Evolutionary conservation across 53 echinoderm and acorn worm species (phyloP).

Genomic region (Henricia sp.): DNA sequence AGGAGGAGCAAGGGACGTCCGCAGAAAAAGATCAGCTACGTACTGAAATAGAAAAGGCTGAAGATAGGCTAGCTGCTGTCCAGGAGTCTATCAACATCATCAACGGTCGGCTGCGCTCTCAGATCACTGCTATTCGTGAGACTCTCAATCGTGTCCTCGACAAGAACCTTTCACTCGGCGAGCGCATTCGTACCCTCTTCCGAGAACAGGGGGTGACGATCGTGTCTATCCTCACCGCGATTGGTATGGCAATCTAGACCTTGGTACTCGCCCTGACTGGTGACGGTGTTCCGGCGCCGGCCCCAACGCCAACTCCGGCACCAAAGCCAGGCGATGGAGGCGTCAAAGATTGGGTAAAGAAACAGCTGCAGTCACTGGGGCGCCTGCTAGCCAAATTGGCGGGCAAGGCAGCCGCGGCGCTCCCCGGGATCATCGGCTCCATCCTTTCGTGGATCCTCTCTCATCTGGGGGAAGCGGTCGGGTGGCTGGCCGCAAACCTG

Average conservation of each 20-base stretch:
- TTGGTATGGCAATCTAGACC: not conserved
- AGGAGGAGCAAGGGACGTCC: no score
- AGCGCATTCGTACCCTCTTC: conserved; percentile 35
- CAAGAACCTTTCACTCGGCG: conserved; percentile 11
- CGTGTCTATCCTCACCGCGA: conserved; percentile 12
- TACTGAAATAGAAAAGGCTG: conserved; percentile 25
- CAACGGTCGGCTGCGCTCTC: conserved; percentile 20
- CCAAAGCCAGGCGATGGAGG: not conserved
- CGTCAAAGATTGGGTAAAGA: conserved; percentile 15
- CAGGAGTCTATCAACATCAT: conserved; percentile 7
- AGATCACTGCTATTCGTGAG: conserved; percentile 25
- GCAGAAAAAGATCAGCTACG: no score
- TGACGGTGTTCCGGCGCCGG: not conserved
- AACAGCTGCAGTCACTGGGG: conserved; percentile 20
- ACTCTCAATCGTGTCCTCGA: not conserved
- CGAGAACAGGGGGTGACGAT: conserved; percentile 50
- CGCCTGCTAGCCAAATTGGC: conserved; percentile 12
- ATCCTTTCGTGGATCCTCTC: conserved; percentile 10
- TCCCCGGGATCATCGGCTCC: conserved; percentile 1
- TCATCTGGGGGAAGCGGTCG: not conserved
- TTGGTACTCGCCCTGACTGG: conserved; percentile 38
- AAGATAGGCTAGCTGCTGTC: not conserved
- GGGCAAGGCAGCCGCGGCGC: conserved; percentile 24
- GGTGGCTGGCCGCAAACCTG: conserved; percentile 9
- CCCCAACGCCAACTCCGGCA: not conserved